Percentiles rank a stretch among this genome's conserved stretches.
Conservation (phyloP, 1,140 invertebrate species). For the Drosophila triauraria region DNA sequence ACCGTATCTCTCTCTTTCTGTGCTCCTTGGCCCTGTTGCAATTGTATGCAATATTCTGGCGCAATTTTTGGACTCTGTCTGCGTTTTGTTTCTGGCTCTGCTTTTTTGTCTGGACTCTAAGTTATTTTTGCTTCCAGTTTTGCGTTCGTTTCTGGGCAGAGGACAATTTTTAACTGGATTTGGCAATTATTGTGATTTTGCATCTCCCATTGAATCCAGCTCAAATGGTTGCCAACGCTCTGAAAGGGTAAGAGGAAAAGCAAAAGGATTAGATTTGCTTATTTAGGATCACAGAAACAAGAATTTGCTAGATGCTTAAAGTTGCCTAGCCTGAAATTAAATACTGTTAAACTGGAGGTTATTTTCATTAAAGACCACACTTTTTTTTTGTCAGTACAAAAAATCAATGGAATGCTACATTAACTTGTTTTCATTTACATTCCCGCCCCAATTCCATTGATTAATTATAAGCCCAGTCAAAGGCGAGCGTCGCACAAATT, state of each 20-base stretch:
- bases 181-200: constrained; percentile 58
- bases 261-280: constrained; percentile 31
- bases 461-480: constrained; percentile 41
- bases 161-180: constrained; percentile 40
- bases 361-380: constrained; percentile 9
- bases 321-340: not conserved
- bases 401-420: constrained; percentile 7
- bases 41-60: constrained; percentile 68
- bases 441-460: constrained; percentile 22
- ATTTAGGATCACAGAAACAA: not conserved
- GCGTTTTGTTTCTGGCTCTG: constrained; percentile 31
- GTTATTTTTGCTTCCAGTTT: constrained; percentile 30
- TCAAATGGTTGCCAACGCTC: constrained; percentile 19
- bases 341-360: too few relatives aligned
- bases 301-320: not conserved
- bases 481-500: constrained; percentile 45
- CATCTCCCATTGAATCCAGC: constrained; percentile 28
- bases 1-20: constrained; percentile 15
- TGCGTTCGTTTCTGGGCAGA: constrained; percentile 9
- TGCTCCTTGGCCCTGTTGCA: constrained; percentile 31
- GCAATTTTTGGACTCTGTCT: constrained; percentile 53
- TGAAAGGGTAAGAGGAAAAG: constrained; percentile 18
- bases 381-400: not conserved
- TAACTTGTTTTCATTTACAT: constrained; percentile 19
- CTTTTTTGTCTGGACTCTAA: constrained; percentile 32